These are phyloP conservation scores for Hypothenemus hampei DNA, from an alignment of 1,140 invertebrate genomes.

Conservation along the genomic window DNA sequence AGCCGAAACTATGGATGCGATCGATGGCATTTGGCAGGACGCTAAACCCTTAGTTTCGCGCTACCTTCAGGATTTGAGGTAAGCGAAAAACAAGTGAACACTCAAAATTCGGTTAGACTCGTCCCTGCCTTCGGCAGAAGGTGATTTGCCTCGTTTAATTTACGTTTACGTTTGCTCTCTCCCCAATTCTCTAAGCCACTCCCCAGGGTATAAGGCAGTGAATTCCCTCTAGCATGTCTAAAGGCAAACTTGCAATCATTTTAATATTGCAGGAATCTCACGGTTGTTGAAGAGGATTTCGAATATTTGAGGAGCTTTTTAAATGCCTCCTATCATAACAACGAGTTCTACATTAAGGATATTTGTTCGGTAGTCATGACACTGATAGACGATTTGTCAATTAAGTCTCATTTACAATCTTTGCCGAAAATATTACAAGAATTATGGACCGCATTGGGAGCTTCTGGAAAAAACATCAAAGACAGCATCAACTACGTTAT, in stretches of 20 bases:
- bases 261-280: constrained; percentile 54
- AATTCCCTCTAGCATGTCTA: constrained; percentile 1
- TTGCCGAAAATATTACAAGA: constrained; percentile 73
- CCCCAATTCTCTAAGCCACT: constrained; percentile 18
- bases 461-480: constrained; percentile 69
- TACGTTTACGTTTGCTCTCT: constrained; percentile 12
- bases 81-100: constrained; percentile 29
- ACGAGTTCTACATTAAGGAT: constrained; percentile 79
- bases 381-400: constrained; percentile 69
- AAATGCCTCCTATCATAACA: constrained; percentile 70
- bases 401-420: constrained; percentile 70
- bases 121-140: constrained; percentile 12
- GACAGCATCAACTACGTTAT: constrained; percentile 70
- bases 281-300: constrained; percentile 66
- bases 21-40: constrained; percentile 68
- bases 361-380: constrained; percentile 62
- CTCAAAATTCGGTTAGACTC: constrained; percentile 4
- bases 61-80: constrained; percentile 69
- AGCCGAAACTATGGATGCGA: constrained; percentile 57
- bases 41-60: constrained; percentile 63
- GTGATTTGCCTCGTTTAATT: constrained; percentile 19
- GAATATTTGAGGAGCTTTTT: constrained; percentile 63
- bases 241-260: not conserved
- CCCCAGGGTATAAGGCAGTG: constrained; percentile 7
- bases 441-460: constrained; percentile 77